Evolutionary conservation across 2,888 invertebrate species (phyloP).

Genomic region (Metacarcinus magister): DNA sequence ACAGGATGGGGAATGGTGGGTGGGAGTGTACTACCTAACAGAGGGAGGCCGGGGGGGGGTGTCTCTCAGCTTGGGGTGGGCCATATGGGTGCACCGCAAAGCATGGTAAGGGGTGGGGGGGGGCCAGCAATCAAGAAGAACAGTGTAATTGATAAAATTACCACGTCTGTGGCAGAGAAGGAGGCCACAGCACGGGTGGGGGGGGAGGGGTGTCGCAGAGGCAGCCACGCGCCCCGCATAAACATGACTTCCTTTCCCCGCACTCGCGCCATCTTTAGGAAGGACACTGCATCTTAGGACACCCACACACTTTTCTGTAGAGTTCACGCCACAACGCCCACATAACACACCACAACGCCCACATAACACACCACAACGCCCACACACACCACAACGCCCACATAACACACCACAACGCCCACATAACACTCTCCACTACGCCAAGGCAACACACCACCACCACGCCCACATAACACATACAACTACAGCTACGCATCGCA

Average conservation of each 20-base stretch:
- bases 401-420: background rate
- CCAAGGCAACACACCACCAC: background rate
- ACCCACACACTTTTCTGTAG: background rate
- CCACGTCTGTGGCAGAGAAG: background rate
- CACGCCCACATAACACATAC: too few species aligned
- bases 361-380: background rate
- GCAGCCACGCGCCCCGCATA: background rate
- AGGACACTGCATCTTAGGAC: background rate
- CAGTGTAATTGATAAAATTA: background rate
- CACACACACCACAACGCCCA: background rate
- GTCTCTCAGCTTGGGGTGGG: background rate
- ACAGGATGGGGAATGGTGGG: background rate
- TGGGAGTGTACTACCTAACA: background rate
- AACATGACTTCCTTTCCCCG: background rate
- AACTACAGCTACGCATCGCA: background rate
- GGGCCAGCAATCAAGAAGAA: background rate
- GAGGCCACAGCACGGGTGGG: background rate
- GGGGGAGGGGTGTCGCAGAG: background rate
- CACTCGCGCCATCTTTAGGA: background rate
- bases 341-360: background rate
- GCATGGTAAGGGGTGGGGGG: background rate
- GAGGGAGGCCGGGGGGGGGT: background rate
- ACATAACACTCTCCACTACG: background rate
- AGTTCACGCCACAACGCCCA: background rate
- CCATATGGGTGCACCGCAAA: background rate